Conservation (phyloP, 2,113 vertebrate genomes). For the Sander lucioperca region DNA sequence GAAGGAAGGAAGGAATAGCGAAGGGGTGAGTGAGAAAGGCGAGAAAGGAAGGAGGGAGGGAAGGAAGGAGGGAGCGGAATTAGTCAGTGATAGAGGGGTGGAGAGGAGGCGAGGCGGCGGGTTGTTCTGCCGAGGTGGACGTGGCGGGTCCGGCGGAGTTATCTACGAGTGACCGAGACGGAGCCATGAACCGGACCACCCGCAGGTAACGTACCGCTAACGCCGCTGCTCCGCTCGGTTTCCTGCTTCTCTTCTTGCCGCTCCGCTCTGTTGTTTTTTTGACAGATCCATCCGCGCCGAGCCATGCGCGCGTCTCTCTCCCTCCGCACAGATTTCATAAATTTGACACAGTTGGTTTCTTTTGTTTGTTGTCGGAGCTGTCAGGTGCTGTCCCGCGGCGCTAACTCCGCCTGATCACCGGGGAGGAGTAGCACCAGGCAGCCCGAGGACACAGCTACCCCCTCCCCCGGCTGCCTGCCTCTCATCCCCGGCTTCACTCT, state of each 20-base stretch:
- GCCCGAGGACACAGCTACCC: conserved; percentile 46
- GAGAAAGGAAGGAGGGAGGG: conserved; percentile 43
- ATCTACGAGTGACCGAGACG: conserved; percentile 69
- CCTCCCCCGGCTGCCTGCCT: conserved; percentile 31
- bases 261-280: not conserved
- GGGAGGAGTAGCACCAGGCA: not conserved
- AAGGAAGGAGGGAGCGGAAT: conserved; percentile 63
- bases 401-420: not conserved
- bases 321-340: conserved; percentile 13
- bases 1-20: conserved; percentile 29
- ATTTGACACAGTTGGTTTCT: conserved; percentile 12
- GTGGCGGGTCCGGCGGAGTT: conserved; percentile 84
- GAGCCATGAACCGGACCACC: conserved; percentile 76
- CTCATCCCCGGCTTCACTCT: conserved; percentile 59
- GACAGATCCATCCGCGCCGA: conserved; percentile 26
- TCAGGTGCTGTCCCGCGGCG: conserved; percentile 55
- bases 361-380: conserved; percentile 47
- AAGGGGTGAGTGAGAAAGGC: conserved; percentile 17
- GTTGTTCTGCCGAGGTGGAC: conserved; percentile 83
- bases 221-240: not conserved
- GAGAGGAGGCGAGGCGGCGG: conserved; percentile 77
- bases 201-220: conserved; percentile 75
- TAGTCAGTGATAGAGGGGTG: conserved; percentile 68
- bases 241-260: not conserved
- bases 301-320: too few species aligned